Conservation (phyloP, 1,140 invertebrate genomes). For the Ceratoteleas bidentatus region DNA sequence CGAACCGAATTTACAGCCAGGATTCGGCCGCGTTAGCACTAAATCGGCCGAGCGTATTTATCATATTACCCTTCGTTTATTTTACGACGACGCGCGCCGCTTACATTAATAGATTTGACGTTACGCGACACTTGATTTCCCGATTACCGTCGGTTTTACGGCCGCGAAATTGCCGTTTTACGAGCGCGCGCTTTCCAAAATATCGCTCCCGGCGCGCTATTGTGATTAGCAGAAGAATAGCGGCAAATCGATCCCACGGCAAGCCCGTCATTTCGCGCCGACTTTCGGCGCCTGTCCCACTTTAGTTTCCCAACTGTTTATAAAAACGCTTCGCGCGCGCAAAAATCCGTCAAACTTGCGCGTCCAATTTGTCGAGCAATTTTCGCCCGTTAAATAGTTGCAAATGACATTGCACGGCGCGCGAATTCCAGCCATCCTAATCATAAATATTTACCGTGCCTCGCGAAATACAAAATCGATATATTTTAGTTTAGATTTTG, state of each 20-base stretch:
- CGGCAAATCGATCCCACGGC: no score
- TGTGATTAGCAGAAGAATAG: no score
- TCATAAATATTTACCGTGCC: constrained; percentile 8
- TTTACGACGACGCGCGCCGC: constrained; percentile 20
- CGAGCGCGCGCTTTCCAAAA: no score
- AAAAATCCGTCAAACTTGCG: constrained; percentile 23
- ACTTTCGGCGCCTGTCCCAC: no score
- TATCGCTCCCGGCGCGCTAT: no score
- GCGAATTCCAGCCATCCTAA: constrained; percentile 10
- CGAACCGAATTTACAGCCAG: constrained; percentile 65
- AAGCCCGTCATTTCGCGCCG: no score
- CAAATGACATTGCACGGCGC: neutral
- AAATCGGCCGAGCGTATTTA: constrained; percentile 44
- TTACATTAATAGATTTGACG: constrained; percentile 31
- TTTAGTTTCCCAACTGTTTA: no score
- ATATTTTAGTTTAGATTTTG: constrained; percentile 52
- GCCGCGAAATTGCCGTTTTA: neutral
- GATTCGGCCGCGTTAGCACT: constrained; percentile 51
- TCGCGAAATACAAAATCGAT: constrained; percentile 34
- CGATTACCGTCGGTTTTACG: constrained; percentile 12
- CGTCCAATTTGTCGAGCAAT: constrained; percentile 4
- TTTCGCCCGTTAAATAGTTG: neutral
- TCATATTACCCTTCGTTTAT: constrained; percentile 47
- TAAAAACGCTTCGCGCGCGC: constrained; percentile 1
- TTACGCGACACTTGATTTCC: constrained; percentile 12